A percentile compares a stretch with the other conserved stretches of the same genome.
Evolutionary conservation across 2,113 vertebrate genomes (phyloP).

Genomic region (Leucoraja erinaceus): DNA sequence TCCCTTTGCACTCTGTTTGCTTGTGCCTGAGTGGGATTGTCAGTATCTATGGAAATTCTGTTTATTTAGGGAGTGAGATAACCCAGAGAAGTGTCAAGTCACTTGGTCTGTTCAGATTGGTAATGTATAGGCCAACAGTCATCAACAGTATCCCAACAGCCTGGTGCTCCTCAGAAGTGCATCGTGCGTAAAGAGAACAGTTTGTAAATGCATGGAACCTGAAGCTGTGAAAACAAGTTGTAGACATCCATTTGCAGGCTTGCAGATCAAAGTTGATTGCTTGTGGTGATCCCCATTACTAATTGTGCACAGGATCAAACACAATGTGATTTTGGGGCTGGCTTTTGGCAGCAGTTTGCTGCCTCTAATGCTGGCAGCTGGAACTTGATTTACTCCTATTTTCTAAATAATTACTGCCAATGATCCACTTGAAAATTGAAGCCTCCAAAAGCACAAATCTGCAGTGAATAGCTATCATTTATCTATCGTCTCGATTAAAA

Average conservation of each 20-base stretch:
- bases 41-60: not conserved
- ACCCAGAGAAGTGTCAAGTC: not conserved
- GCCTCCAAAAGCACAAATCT: not conserved
- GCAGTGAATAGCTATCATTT: not conserved
- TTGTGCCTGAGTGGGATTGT: not conserved
- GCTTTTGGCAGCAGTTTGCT: not conserved
- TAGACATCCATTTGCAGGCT: not conserved
- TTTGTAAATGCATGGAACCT: not conserved
- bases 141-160: not conserved
- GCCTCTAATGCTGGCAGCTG: not conserved
- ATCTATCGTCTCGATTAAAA: not conserved
- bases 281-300: not conserved
- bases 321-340: not conserved
- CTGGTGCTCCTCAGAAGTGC: not conserved
- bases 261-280: not conserved
- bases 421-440: not conserved
- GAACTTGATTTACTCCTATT: not conserved
- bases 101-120: not conserved
- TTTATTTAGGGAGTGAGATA: not conserved
- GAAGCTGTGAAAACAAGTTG: not conserved
- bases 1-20: not conserved
- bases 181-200: not conserved
- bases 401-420: not conserved
- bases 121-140: not conserved
- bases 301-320: not conserved